Base-by-base conservation (phyloP, 2,113 vertebrate genomes). In the Montifringilla adamsi region DNA sequence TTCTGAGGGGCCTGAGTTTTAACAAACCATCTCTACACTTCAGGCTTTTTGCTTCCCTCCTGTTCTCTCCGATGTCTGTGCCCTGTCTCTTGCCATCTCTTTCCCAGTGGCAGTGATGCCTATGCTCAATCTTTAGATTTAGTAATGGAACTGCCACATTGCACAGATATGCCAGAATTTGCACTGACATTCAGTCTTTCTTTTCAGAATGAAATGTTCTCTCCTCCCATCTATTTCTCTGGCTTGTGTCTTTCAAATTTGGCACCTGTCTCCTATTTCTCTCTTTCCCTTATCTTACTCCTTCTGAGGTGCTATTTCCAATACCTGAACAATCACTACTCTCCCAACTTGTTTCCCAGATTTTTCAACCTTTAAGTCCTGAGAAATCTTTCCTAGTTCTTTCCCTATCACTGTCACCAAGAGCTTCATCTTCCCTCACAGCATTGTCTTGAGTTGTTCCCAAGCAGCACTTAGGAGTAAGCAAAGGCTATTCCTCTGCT, bases 161-260 rank as follows among this genome's bases (percentile, higher is more conserved):
- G 58, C 0, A 0, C 35, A 82, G 87, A 68, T 21, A 91, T 21
- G n/a, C 49, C 78, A 93, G 80, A 94, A 94, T 93, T 85, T 64
- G 74, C 50, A 83, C 74, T 87, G 81, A 91, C 78, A 85, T 76
- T 94, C 0, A 0, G 46, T 85, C 55, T 49, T 67, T 64, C 62
- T 23, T 59, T 69, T 81, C 67, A 76, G 87, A 91, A 95, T 91
- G 52, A 91, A 91, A 89, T 93, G 90, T 92, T 93, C 90, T 93
- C 41, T 78, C 16, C 80, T 92, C 84, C 53, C 53, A 43, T 78
- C 43, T 68, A 47, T 77, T 88, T 64, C 52, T 84, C 83, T 49
- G 60, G 82, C 72, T 87, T 43, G 33, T 66, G 78, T 68, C 67
- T 93, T 90, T 94, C 79, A 91, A 68, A 64, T 87, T 77, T 87